phyloP scores from a whole-genome alignment of 2,113 vertebrate genomes.

The Tetrax tetrax region DNA sequence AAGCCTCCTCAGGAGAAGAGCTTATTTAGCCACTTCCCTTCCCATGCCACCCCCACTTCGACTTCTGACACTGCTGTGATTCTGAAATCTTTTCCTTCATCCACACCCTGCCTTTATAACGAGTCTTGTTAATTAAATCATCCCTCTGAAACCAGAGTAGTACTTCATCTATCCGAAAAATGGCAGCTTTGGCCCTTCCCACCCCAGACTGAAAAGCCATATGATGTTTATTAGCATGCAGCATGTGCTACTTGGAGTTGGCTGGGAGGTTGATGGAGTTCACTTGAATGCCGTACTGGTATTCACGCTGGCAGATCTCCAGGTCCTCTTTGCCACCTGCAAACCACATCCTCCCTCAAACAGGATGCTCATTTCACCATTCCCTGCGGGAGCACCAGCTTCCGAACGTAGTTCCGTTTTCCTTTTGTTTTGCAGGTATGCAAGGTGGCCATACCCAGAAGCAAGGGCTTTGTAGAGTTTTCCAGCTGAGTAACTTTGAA shows the following conservation, averaged over 20 bases:
- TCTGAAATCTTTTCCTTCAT: background rate
- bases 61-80: background rate
- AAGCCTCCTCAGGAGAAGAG: background rate
- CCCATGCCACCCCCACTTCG: background rate
- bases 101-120: background rate
- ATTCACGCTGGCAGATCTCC: background rate
- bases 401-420: background rate
- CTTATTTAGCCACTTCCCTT: background rate
- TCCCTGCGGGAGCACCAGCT: background rate
- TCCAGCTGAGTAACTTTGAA: background rate
- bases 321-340: conserved; percentile 28
- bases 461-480: background rate
- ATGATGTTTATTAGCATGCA: conserved; percentile 53
- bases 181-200: background rate
- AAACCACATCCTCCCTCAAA: conserved; percentile 4
- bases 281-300: background rate
- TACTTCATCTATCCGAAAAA: background rate
- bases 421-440: background rate
- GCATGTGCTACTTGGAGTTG: background rate
- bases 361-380: conserved; percentile 13
- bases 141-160: background rate
- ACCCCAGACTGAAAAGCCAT: conserved; percentile 15
- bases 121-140: background rate
- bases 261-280: conserved; percentile 3
- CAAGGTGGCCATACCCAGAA: background rate